Conservation (phyloP, 2,888 invertebrate species). For the Chaetogeoica ovagalla region DNA sequence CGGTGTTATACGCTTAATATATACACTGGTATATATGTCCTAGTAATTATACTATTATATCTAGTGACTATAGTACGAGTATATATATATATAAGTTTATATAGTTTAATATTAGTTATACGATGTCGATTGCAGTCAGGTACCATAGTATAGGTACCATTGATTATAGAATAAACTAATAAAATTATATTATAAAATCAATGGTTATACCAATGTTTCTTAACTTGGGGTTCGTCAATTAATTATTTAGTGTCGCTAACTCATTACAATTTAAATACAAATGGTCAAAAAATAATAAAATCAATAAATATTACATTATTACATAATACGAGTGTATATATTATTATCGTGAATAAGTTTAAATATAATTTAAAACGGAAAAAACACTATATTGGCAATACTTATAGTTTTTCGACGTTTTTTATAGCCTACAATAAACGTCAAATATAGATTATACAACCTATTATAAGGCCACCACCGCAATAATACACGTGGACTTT, state of each 20-base stretch:
- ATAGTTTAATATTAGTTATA: too few relatives aligned
- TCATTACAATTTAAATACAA: background rate
- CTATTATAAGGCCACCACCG: background rate
- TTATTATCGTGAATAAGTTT: background rate
- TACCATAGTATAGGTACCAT: too few relatives aligned
- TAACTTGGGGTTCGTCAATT: background rate
- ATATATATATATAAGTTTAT: too few relatives aligned
- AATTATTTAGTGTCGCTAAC: background rate
- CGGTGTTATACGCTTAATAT: background rate
- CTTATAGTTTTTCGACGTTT: background rate
- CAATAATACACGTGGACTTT: background rate
- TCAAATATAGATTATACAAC: slow-evolving; percentile 39
- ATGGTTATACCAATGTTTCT: background rate
- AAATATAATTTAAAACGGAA: background rate
- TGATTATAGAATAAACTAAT: too few relatives aligned
- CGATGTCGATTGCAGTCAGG: too few relatives aligned
- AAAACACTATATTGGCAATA: background rate
- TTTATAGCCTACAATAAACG: slow-evolving; percentile 54
- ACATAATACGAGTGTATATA: background rate
- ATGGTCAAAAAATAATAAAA: background rate
- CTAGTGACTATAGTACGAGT: too few relatives aligned
- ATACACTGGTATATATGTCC: background rate
- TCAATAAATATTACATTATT: too few relatives aligned
- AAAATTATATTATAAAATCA: too few relatives aligned
- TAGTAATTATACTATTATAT: too few relatives aligned